Percentiles rank a stretch among this genome's conserved stretches.
Conservation (phyloP, 1,140 invertebrate species). For the Pantala flavescens region DNA sequence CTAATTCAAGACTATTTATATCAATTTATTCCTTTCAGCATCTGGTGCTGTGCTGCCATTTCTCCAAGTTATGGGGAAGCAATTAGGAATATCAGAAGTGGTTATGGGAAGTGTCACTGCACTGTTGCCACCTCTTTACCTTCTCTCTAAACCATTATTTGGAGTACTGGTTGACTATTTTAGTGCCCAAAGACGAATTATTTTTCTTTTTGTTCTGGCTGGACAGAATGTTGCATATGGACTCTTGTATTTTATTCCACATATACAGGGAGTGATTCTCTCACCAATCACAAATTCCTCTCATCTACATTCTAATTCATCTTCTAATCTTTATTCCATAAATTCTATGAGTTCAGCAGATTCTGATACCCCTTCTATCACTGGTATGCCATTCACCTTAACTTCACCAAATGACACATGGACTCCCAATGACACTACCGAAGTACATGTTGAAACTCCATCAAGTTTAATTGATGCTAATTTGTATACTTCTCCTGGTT, state of each 20-base stretch:
- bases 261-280: neutral
- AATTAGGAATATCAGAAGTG: constrained; percentile 58
- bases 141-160: constrained; percentile 58
- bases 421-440: neutral
- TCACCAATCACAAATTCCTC: neutral
- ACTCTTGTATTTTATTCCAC: constrained; percentile 11
- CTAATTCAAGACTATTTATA: neutral
- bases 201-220: neutral
- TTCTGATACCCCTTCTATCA: neutral
- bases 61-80: constrained; percentile 58
- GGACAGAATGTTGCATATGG: neutral
- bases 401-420: constrained; percentile 22
- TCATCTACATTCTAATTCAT: neutral
- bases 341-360: too few relatives aligned
- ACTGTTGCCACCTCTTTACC: constrained; percentile 55
- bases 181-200: neutral
- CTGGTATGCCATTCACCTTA: neutral
- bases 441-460: neutral
- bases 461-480: constrained; percentile 24
- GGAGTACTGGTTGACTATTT: constrained; percentile 59
- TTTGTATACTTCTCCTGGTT: constrained; percentile 45
- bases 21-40: constrained; percentile 40
- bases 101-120: constrained; percentile 61
- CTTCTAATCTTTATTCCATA: neutral
- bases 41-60: constrained; percentile 66